These are phyloP conservation scores for Allygus modestus DNA, from an alignment of 2,888 invertebrate species.

Conservation along the genomic window DNA sequence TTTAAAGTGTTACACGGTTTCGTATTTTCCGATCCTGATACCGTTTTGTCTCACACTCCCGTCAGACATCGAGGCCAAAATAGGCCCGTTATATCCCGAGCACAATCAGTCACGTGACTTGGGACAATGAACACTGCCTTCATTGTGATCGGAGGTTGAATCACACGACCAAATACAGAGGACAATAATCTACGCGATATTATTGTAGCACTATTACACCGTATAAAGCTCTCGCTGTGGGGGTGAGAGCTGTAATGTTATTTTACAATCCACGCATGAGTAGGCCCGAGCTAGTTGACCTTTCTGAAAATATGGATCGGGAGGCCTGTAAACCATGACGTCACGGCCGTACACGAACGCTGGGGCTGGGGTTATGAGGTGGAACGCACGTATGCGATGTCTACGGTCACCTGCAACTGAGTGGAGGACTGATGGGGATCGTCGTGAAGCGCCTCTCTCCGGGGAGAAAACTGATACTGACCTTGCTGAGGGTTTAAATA, in stretches of 20 bases:
- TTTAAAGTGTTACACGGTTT: too few species aligned
- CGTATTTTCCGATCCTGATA: too few species aligned
- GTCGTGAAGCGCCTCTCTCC: too few species aligned
- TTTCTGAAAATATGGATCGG: conserved; percentile 16
- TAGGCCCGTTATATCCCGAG: not conserved
- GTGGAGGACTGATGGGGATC: too few species aligned
- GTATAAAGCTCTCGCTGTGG: not conserved
- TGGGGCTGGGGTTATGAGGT: not conserved
- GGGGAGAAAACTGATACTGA: too few species aligned
- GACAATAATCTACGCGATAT: conserved; percentile 16
- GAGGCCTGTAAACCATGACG: conserved; percentile 7
- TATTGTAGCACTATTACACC: conserved; percentile 6
- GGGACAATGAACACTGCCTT: conserved; percentile 24
- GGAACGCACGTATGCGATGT: not conserved
- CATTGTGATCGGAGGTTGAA: conserved; percentile 19
- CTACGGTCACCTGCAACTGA: too few species aligned
- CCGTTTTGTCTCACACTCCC: too few species aligned
- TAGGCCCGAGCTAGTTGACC: conserved; percentile 2
- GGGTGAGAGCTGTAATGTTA: not conserved
- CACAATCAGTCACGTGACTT: not conserved
- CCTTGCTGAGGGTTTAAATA: too few species aligned
- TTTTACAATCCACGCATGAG: conserved; percentile 42
- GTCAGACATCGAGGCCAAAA: not conserved
- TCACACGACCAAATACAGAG: conserved; percentile 27
- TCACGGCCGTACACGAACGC: not conserved